Base-by-base conservation (phyloP, 2,888 invertebrate genomes). In the Zaprionus obscuricornis region DNA sequence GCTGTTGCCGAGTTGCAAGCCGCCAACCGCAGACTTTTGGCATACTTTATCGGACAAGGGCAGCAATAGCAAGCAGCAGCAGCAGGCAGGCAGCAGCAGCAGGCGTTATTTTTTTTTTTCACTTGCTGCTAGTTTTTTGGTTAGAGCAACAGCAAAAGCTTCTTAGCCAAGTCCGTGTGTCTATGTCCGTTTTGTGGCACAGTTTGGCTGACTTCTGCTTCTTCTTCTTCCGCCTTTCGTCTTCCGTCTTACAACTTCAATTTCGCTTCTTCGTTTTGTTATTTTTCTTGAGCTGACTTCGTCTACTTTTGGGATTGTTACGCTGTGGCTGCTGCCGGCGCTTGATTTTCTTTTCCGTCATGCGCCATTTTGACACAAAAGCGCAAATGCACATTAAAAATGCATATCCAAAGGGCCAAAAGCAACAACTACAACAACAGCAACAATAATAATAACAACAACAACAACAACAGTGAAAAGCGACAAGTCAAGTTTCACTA, bases 331-430 rank as follows among this genome's bases (percentile, higher is more conserved):
- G 57, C 20, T 22, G 43, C 26, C 13, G 50, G 67, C 56, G 73
- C 58, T 37, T 54, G 77, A 57, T 46, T 63, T 71, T 76, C 69
- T 66, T 72, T 77, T 63, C 68, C 58, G 73, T 79, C 79, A 72
- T 75, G 79, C 74, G 76, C 51, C 76, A 72, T 79, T 79, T 78
- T 79, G 81, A 78, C 78, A 78, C 76, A 78, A 83, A 79, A 79
- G 81, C 84, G 63, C 84, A 83, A 78, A 83, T 78, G 84, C 81
- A 76, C 81, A 78, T 78, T 78, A 78, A 78, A 78, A 78, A 83
- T 78, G 84, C 78, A 78, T 83, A 83, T 79, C 78, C 76, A 67
- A 67, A 56, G 84, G 76, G 62, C 63, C 50, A 34, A 26, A 59
- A 71, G 40, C 17, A 43, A 43, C 31, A 29, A 29, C 13, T 24